Percentiles rank a stretch among this genome's conserved stretches.
These are phyloP conservation scores for Chaitophorus viminalis DNA, from an alignment of 2,888 invertebrate species.

Conservation along the genomic window DNA sequence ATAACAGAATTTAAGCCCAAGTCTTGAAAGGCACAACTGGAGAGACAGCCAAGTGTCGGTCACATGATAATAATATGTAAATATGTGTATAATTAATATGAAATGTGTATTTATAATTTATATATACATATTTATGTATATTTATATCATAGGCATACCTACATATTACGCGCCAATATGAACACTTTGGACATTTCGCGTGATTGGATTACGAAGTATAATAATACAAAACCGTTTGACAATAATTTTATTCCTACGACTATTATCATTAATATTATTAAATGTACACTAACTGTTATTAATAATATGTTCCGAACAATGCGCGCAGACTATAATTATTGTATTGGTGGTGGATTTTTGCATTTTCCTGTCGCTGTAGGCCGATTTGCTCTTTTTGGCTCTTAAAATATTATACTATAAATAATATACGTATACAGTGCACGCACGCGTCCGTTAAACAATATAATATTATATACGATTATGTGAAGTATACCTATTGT, in stretches of 20 bases:
- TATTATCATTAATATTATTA: background rate
- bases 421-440: too few species aligned
- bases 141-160: too few species aligned
- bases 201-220: conserved; percentile 17
- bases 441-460: too few species aligned
- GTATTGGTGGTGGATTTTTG: too few species aligned
- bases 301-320: background rate
- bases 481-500: too few species aligned
- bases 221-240: background rate
- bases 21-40: background rate
- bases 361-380: too few species aligned
- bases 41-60: background rate
- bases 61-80: background rate
- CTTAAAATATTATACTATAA: too few species aligned
- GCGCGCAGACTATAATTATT: too few species aligned
- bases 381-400: too few species aligned
- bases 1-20: background rate
- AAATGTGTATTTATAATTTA: background rate
- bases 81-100: background rate
- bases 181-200: background rate
- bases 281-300: too few species aligned
- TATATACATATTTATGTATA: too few species aligned
- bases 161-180: background rate
- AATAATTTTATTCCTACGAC: conserved; percentile 2
- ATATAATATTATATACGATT: too few species aligned